Evolutionary conservation across 2,797 vertebrate species (phyloP), one percentile per base, ranked within the genome.

Genomic region (Trachops cirrhosus): DNA sequence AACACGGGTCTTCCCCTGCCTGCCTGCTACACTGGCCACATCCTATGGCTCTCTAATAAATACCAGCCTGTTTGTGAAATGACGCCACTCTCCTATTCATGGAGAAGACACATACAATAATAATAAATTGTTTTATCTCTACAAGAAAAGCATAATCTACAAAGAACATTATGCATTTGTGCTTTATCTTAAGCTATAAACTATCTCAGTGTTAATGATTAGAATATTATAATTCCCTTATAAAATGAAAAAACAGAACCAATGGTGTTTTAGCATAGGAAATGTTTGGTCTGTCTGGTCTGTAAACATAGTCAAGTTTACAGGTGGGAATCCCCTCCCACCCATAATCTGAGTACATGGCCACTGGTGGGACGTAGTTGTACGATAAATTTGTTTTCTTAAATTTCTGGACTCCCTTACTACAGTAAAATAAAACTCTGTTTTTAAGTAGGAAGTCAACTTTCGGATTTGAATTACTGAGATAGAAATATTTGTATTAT

Each of bases 381-480:
- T 16, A 32, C 1, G 1, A 15, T 22, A 80, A 46, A 74, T n/a
- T 14, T 93, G 12, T 70, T 74, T 29, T 11, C 21, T 52, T 59
- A 59, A 12, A 54, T 80, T 71, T 52, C 46, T 77, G 37, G 32
- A 54, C 48, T 79, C 39, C 9, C 9, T 79, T 62, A 74, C 26
- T 21, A 39, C 11, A n/a, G n/a, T n/a, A n/a, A 8, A 86, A 44
- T n/a, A 26, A 86, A 68, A 29, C n/a, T 39, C 48, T 39, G 39
- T 57, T 86, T 80, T 75, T 91, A 89, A 50, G 5, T 83, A 54
- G 41, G 19, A 82, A 79, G 37, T 57, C 19, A 64, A 80, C 5
- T 82, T 68, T 75, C 83, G 8, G 90, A 79, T 64, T 80, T 92
- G n/a, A 90, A 62, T 57, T 52, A 75, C 29, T 67, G 52, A 70